Conservation (phyloP, 2,888 invertebrate species). For the Diplolepis rosae region DNA sequence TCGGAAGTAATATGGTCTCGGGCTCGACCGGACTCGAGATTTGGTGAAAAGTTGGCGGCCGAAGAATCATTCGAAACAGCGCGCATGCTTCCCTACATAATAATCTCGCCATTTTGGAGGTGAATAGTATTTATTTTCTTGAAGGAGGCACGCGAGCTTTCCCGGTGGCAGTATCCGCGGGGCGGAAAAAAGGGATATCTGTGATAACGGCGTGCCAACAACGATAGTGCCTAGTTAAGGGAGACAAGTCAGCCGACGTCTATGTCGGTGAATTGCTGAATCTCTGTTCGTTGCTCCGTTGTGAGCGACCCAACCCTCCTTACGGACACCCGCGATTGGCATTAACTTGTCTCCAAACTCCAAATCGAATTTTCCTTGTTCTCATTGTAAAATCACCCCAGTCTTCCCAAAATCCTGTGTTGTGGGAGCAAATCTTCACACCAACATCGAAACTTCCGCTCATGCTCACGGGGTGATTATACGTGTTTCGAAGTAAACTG, state of each 20-base stretch:
- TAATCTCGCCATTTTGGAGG: constrained; percentile 72
- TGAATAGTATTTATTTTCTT: constrained; percentile 62
- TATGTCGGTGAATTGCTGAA: not conserved
- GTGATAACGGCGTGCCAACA: not conserved
- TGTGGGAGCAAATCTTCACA: not conserved
- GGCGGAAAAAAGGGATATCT: not conserved
- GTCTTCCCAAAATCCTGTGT: not conserved
- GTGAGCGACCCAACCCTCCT: constrained; percentile 63
- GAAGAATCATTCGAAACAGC: constrained; percentile 53
- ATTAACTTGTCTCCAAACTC: constrained; percentile 51
- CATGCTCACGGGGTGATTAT: not conserved
- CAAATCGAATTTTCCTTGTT: constrained; percentile 39
- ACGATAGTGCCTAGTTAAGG: not conserved
- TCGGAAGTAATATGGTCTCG: constrained; percentile 12
- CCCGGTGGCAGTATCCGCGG: constrained; percentile 2
- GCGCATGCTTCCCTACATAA: constrained; percentile 53
- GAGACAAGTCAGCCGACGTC: not conserved
- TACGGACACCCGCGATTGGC: constrained; percentile 58
- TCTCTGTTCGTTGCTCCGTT: constrained; percentile 11
- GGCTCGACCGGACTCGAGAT: not conserved
- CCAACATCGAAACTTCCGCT: not conserved
- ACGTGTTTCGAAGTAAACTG: not conserved
- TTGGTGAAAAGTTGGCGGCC: constrained; percentile 36
- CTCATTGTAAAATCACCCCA: not conserved
- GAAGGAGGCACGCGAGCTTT: not conserved